phyloP scores from a whole-genome alignment of 2,797 vertebrate species.

The Pseudotriccus pelzelni region DNA sequence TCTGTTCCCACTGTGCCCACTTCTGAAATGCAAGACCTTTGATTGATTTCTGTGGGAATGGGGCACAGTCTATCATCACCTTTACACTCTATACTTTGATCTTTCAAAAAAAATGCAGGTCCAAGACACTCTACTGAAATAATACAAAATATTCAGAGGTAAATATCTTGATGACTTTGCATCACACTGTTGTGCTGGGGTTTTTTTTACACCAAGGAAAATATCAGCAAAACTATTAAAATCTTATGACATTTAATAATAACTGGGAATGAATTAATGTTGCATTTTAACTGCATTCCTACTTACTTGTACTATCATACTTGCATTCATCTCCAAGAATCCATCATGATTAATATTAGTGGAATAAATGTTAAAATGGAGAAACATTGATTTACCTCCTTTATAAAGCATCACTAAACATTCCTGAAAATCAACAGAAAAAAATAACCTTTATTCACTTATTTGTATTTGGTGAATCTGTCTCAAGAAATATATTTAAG shows the following conservation, averaged over 20 bases:
- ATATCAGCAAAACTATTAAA: slow-evolving; percentile 20
- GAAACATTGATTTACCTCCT: not conserved
- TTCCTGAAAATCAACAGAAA: not conserved
- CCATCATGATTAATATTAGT: not conserved
- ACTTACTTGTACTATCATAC: not conserved
- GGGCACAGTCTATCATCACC: not conserved
- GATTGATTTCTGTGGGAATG: slow-evolving; percentile 58
- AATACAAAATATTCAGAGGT: not conserved
- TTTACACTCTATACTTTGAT: slow-evolving; percentile 21
- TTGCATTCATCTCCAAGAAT: slow-evolving; percentile 12
- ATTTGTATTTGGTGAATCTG: not conserved
- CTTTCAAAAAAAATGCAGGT: not conserved
- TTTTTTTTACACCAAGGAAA: not conserved
- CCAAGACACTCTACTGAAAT: not conserved
- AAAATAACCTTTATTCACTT: not conserved
- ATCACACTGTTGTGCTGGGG: not conserved
- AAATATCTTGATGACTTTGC: not conserved
- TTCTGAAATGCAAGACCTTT: slow-evolving; percentile 10
- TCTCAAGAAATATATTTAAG: slow-evolving; percentile 11
- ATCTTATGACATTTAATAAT: slow-evolving; percentile 21
- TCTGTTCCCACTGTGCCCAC: slow-evolving; percentile 15
- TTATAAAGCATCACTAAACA: not conserved
- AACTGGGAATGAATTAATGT: slow-evolving; percentile 22
- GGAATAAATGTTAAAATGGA: not conserved
- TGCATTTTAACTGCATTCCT: not conserved